phyloP scores from a whole-genome alignment of 2,797 vertebrate genomes.

The Echeneis naucrates region DNA sequence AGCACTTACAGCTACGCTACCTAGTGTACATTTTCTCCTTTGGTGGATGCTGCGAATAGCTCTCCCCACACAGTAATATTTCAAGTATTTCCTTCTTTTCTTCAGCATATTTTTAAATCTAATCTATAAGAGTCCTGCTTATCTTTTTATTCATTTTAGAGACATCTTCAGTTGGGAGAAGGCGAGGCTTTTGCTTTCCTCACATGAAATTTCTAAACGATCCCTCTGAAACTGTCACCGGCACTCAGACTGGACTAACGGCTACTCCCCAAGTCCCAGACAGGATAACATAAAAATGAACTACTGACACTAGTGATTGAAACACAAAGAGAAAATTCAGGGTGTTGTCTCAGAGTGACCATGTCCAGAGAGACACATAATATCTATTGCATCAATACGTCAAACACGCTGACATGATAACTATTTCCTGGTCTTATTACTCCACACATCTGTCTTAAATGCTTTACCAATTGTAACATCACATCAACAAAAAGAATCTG shows the following conservation, averaged over 20 bases:
- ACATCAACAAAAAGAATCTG: conserved; percentile 44
- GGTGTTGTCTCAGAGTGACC: conserved; percentile 7
- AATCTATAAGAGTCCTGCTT: conserved; percentile 51
- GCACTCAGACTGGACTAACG: conserved; percentile 36
- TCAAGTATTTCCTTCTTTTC: conserved; percentile 60
- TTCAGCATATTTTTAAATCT: conserved; percentile 59
- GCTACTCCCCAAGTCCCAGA: conserved; percentile 47
- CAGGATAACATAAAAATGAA: conserved; percentile 41
- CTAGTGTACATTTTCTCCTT: conserved; percentile 67
- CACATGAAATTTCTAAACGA: conserved; percentile 38
- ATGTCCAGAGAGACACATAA: conserved; percentile 23
- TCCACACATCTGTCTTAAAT: conserved; percentile 18
- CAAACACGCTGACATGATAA: conserved; percentile 28
- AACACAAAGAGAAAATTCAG: conserved; percentile 42
- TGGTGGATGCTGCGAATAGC: conserved; percentile 64
- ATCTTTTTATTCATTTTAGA: conserved; percentile 58
- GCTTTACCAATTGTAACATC: conserved; percentile 23
- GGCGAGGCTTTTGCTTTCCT: conserved; percentile 30
- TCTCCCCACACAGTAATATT: conserved; percentile 59
- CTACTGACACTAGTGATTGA: conserved; percentile 27
- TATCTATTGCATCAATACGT: conserved; percentile 26
- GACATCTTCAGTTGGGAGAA: conserved; percentile 25
- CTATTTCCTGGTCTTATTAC: conserved; percentile 18
- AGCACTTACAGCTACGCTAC: conserved; percentile 70
- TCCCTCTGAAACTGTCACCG: conserved; percentile 28